Conservation (phyloP, 37 sponge, comb jelly and placozoan species). For the Axinella damicornis region DNA sequence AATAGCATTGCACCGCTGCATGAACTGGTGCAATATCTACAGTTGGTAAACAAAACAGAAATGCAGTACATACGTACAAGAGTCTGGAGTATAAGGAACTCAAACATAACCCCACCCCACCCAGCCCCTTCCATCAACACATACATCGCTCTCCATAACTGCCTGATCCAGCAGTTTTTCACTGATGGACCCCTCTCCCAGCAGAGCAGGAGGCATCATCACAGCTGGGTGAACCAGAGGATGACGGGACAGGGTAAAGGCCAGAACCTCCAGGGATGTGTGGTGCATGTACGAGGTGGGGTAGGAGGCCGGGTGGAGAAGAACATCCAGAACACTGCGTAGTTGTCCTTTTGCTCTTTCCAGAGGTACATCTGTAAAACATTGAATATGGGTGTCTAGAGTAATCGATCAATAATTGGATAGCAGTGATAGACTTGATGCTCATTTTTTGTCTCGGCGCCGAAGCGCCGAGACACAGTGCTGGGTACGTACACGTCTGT, state of each 20-base stretch:
- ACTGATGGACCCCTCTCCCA: conserved; percentile 12
- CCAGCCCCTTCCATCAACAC: background rate
- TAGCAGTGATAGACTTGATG: no score
- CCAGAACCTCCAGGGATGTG: conserved; percentile 5
- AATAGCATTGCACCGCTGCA: conserved; percentile 52
- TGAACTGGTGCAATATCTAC: conserved; percentile 55
- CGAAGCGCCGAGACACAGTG: no score
- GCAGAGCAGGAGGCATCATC: conserved; percentile 45
- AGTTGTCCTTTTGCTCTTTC: background rate
- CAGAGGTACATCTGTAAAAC: background rate
- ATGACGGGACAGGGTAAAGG: conserved; percentile 50
- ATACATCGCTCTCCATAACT: conserved; percentile 52
- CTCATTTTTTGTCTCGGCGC: no score
- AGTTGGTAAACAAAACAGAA: background rate
- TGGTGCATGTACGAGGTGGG: conserved; percentile 10
- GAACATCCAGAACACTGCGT: background rate
- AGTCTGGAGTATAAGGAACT: no score
- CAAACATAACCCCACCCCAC: no score
- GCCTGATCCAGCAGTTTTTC: conserved; percentile 55
- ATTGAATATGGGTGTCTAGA: no score
- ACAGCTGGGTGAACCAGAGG: conserved; percentile 17
- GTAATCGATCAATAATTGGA: no score
- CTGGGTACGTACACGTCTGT: no score
- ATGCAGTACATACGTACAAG: no score
- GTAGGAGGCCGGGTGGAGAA: conserved; percentile 4